Base-by-base conservation (phyloP, 2,113 vertebrate genomes). In the Vireo altiloquus region DNA sequence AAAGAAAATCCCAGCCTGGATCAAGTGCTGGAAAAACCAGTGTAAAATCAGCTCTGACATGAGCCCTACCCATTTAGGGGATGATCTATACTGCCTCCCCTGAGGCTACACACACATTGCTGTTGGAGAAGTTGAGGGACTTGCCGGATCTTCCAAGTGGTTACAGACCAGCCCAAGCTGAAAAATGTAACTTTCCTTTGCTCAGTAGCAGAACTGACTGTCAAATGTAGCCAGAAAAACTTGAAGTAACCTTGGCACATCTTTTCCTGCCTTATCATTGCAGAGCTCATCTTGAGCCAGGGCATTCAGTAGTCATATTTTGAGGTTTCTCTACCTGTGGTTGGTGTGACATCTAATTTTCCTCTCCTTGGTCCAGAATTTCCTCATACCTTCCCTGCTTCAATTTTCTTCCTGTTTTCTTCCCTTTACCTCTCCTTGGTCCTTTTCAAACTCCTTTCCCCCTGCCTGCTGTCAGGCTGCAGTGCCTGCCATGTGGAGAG, bases 1-100 rank as follows among this genome's bases (percentile, higher is more conserved):
- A 90, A 94, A 28, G 37, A 94, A 87, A 90, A 94, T 57, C 59
- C 40, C 82, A 93, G 40, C 24, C 59, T 68, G 47, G 71, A 90
- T 78, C 35, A 61, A 92, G 35, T 54, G 68, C 94, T 92, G 56
- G 76, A 89, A 83, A 88, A 90, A 86, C 1, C 90, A 86, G 68
- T 83, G 92, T 83, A 77, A 92, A 90, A 76, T 81, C 79, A 89
- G 63, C 47, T 86, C 79, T 89, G 79, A 80, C 35, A 42, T 11
- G 60, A 90, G 59, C 59, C 70, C 46, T 80, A 1, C 47, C 79
- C 27, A 12, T 25, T 7, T 0, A 83, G 72, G 35, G 39, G 76
- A 24, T 65, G 24, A 76, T 66, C 66, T 25, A 2, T 42, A 46
- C 15, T 78, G 68, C 59, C 35, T 77, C 13, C 87, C 84, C 78